Evolutionary conservation across 2,113 vertebrate genomes (phyloP), one percentile per base, ranked within the genome.

Genomic region (Nyctibius bracteatus): DNA sequence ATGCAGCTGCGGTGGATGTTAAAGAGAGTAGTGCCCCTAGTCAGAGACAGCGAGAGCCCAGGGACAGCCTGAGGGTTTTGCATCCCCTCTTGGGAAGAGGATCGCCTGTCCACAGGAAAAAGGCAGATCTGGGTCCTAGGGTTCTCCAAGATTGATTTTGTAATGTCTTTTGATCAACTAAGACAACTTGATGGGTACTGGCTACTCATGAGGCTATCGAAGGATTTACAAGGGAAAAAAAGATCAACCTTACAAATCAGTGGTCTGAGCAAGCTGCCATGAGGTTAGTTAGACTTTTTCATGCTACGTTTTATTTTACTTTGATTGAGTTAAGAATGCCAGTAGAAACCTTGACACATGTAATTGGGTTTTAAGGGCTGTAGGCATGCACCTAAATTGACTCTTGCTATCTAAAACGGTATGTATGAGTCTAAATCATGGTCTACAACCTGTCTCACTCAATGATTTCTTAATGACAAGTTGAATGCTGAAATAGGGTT

Each of bases 1-100:
- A 15, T 6, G 44, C 30, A 54, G 46, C 59, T 61, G 46, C 14
- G 54, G 49, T 24, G 70, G 47, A 8, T 25, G 12, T 8, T 33
- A 24, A 25, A 37, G 35, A 27, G 23, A 5, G 10, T 8, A 11
- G 22, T 8, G 14, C 2, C 27, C 31, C 49, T 19, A 6, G 0
- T 18, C 10, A 12, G 25, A 33, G 52, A 44, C 24, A 41, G 24
- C 3, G 23, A 37, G 43, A 68, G 59, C 58, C 77, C 62, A 31
- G 80, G 54, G 44, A 4, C 6, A 59, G 12, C 15, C 63, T 3
- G 44, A 18, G 47, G 35, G 14, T 0, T 52, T 30, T 30, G 31
- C 22, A 25, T 62, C 23, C 41, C 33, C 21, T 72, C 57, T 17
- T 41, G 47, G n/a, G 37, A 75, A 35, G 8, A 67, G 24, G 5